A percentile compares a stretch with the other conserved stretches of the same genome.
phyloP scores from a whole-genome alignment of 2,888 invertebrate species.

The Noctua pronuba region DNA sequence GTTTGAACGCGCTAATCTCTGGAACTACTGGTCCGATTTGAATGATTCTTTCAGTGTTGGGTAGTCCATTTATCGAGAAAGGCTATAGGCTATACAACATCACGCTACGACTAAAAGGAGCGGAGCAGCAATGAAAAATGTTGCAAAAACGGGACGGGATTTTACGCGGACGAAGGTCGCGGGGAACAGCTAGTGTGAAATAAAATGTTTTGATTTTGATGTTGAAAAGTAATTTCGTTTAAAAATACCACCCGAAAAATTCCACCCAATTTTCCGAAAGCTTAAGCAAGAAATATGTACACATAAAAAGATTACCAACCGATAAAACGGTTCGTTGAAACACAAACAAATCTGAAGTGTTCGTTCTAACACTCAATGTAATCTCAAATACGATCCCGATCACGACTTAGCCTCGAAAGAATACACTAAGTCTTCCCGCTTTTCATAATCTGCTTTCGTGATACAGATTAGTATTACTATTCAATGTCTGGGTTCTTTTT shows the following conservation, averaged over 20 bases:
- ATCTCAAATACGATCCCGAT: slow-evolving; percentile 41
- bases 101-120: too few relatives aligned
- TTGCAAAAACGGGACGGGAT: too few relatives aligned
- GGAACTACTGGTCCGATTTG: too few relatives aligned
- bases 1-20: too few relatives aligned
- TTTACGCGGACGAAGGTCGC: too few relatives aligned
- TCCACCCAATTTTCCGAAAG: slow-evolving; percentile 30
- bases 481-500: slow-evolving; percentile 46
- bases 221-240: not conserved
- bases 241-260: slow-evolving; percentile 17
- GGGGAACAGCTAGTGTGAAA: too few relatives aligned
- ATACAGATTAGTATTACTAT: slow-evolving; percentile 64
- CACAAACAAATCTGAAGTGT: slow-evolving; percentile 45
- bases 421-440: slow-evolving; percentile 38
- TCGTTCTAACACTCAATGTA: slow-evolving; percentile 43
- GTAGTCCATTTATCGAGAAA: too few relatives aligned
- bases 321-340: slow-evolving; percentile 37
- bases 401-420: slow-evolving; percentile 43
- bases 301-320: slow-evolving; percentile 45
- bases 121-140: too few relatives aligned
- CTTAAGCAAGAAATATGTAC: slow-evolving; percentile 37
- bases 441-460: slow-evolving; percentile 56
- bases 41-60: too few relatives aligned
- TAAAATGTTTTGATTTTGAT: too few relatives aligned
- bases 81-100: too few relatives aligned